Evolutionary conservation across 1,140 invertebrate genomes (phyloP).

Genomic region (Platyura marginata): DNA sequence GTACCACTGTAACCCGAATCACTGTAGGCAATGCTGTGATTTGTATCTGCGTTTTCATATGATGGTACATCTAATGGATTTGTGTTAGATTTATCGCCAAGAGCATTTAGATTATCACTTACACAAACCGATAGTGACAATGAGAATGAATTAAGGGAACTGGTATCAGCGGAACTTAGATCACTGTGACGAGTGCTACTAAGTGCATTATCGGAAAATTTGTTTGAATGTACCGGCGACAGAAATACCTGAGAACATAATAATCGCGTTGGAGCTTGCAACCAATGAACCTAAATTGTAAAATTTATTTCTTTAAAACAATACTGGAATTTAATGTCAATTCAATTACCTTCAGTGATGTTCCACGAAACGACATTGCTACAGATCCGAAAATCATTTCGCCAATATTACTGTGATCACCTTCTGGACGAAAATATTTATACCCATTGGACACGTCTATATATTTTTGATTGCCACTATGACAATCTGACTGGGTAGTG

Average conservation of each 20-base stretch:
- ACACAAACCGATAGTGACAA: slow-evolving; percentile 20
- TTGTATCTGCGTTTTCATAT: not conserved
- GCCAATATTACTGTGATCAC: slow-evolving; percentile 50
- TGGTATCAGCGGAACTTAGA: not conserved
- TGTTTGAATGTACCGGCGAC: slow-evolving; percentile 10
- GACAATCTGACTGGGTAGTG: slow-evolving; percentile 1
- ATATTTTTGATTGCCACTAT: slow-evolving; percentile 7
- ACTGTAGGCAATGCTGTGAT: slow-evolving; percentile 14
- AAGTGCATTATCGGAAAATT: not conserved
- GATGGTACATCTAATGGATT: slow-evolving; percentile 16
- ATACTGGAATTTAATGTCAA: not conserved
- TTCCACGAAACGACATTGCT: slow-evolving; percentile 66
- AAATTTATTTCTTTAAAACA: no score
- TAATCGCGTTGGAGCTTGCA: slow-evolving; percentile 47
- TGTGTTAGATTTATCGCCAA: not conserved
- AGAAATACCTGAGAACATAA: slow-evolving; percentile 52
- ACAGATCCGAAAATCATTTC: slow-evolving; percentile 84
- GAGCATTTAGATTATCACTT: slow-evolving; percentile 9
- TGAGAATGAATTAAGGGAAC: slow-evolving; percentile 21
- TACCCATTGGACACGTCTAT: slow-evolving; percentile 22
- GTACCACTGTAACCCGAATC: slow-evolving; percentile 20
- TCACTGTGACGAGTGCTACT: not conserved
- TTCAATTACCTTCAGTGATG: slow-evolving; percentile 43
- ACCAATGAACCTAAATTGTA: slow-evolving; percentile 37
- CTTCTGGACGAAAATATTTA: slow-evolving; percentile 8